Conservation (phyloP, 2,888 invertebrate genomes). For the Acanthacorydalis orientalis region DNA sequence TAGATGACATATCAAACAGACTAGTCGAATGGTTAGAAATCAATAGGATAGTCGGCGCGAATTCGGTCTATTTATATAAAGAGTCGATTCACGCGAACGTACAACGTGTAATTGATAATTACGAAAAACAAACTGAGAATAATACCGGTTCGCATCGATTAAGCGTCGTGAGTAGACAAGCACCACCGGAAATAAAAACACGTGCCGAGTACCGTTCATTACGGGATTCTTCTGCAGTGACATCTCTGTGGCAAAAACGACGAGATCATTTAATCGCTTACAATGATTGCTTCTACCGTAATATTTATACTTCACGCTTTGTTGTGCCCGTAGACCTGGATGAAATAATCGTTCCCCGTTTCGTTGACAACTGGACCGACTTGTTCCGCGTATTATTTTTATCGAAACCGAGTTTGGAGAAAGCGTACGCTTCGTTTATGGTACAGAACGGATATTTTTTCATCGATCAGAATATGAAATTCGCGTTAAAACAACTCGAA, state of each 20-base stretch:
- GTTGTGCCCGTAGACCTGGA: slow-evolving; percentile 56
- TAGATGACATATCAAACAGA: slow-evolving; percentile 39
- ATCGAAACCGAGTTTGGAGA: slow-evolving; percentile 9
- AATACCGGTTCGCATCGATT: not conserved
- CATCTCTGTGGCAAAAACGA: slow-evolving; percentile 44
- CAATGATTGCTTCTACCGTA: slow-evolving; percentile 63
- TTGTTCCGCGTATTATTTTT: slow-evolving; percentile 31
- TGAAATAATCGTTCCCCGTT: slow-evolving; percentile 52
- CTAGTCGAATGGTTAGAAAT: slow-evolving; percentile 58
- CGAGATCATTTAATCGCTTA: slow-evolving; percentile 56
- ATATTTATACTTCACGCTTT: slow-evolving; percentile 42
- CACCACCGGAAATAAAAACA: not conserved
- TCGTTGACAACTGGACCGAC: slow-evolving; percentile 36
- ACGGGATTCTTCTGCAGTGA: not conserved
- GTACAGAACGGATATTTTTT: slow-evolving; percentile 55
- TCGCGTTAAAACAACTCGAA: too few relatives aligned
- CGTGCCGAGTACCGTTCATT: not conserved
- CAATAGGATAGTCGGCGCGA: slow-evolving; percentile 47
- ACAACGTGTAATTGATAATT: slow-evolving; percentile 35
- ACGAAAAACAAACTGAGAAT: slow-evolving; percentile 21
- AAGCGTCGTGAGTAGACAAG: not conserved
- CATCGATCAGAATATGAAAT: slow-evolving; percentile 17
- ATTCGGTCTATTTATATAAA: slow-evolving; percentile 46
- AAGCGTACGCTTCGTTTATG: slow-evolving; percentile 36
- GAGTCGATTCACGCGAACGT: slow-evolving; percentile 38